Base-by-base conservation (phyloP, 2,113 vertebrate genomes). In the Emydura subglobosa region DNA sequence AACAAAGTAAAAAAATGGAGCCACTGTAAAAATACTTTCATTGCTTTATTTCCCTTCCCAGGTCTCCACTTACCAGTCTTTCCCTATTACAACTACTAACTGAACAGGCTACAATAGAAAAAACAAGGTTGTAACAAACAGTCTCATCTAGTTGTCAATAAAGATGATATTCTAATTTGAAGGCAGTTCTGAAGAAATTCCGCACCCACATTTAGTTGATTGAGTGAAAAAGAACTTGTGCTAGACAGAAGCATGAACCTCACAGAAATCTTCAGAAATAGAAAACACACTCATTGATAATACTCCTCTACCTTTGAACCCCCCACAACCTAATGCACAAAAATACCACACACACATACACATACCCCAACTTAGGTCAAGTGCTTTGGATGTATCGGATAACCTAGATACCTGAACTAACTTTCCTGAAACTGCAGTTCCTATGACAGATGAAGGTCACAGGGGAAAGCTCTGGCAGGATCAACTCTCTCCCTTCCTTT, bases 31-130 rank as follows among this genome's bases (percentile, higher is more conserved):
- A 94, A 90, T 91, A 89, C 51, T 88, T 87, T 82, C 61, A 85
- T 44, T 95, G 90, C 94, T 92, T 94, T 72, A 93, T 47, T 6
- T 61, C 24, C 85, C 39, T 87, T 91, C 55, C 61, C 79, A 93
- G 74, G 54, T 27, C 24, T 10, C 24, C 53, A 93, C 34, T 44
- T 49, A 59, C 72, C 79, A 17, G 59, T 95, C 88, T 85, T 55
- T 14, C 39, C 85, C 47, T 92, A 47, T 86, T 83, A 92, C n/a
- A 83, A 93, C 86, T 2, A 55, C 22, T 55, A 55, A 54, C 19
- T 54, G 53, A 54, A 21, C 17, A 54, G 19, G 53, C 53, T 54
- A 54, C 53, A 86, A 50, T 21, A 31, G 83, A 4, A n/a, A 88
- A 95, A 92, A 22, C 42, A 83, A 95, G 79, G 79, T 59, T 88